phyloP scores from a whole-genome alignment of 2,113 vertebrate genomes.

The Apteryx owenii region DNA sequence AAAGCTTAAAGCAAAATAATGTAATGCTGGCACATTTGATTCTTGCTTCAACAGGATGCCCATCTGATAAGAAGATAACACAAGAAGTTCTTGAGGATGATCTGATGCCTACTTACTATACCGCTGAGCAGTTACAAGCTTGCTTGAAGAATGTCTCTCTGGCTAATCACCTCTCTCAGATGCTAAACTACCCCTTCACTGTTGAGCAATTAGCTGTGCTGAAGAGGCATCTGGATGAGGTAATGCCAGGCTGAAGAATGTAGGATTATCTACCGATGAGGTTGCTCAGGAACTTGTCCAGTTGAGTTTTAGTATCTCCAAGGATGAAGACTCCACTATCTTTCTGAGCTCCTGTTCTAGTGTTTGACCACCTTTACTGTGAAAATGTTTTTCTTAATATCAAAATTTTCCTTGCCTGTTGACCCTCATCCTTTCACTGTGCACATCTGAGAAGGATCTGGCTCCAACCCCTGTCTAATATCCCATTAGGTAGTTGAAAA shows the following conservation, averaged over 20 bases:
- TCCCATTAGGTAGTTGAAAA: neutral
- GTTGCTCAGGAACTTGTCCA: neutral
- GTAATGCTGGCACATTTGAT: neutral
- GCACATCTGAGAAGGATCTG: neutral
- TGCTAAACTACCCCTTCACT: constrained; percentile 60
- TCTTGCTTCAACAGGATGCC: constrained; percentile 11
- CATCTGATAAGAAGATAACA: neutral
- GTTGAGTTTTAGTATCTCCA: neutral
- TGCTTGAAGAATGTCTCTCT: constrained; percentile 52
- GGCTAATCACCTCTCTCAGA: neutral
- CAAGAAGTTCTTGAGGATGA: fast-evolving
- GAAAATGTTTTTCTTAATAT: neutral
- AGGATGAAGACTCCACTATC: neutral
- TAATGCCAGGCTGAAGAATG: neutral
- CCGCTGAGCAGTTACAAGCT: neutral
- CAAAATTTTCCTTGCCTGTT: neutral
- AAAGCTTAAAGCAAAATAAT: neutral
- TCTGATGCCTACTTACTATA: neutral
- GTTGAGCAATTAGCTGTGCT: constrained; percentile 53
- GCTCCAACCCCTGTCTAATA: neutral
- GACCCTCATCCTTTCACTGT: neutral
- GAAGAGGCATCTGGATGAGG: constrained; percentile 67
- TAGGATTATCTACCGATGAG: neutral
- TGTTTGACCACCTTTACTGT: neutral
- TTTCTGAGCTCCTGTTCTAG: neutral